A percentile compares a stretch with the other conserved stretches of the same genome.
These are phyloP conservation scores for Tragelaphus scriptus DNA, from an alignment of 2,113 vertebrate species.

Conservation along the genomic window DNA sequence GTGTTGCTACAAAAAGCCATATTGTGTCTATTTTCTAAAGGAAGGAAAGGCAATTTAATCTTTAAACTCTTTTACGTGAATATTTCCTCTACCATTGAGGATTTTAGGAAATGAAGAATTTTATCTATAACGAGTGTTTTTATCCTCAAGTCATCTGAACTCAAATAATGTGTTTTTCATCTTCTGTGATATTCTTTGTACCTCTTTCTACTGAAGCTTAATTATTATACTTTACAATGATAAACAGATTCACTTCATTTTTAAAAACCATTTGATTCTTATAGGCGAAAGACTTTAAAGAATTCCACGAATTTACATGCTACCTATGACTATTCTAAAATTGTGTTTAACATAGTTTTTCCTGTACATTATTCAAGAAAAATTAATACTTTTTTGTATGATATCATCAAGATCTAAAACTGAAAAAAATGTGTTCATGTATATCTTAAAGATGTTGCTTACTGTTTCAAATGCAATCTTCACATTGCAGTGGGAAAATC, in stretches of 20 bases:
- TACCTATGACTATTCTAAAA: not conserved
- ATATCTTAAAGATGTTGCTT: constrained; percentile 4
- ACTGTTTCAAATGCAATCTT: constrained; percentile 11
- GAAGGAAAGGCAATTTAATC: constrained; percentile 20
- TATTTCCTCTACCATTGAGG: not conserved
- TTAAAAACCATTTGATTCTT: not conserved
- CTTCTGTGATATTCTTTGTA: not conserved
- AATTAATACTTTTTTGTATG: not conserved
- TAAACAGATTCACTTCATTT: not conserved
- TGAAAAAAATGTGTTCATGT: not conserved
- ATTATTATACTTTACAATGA: not conserved
- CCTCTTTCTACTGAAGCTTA: not conserved
- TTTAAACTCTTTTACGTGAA: not conserved
- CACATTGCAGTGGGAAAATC: not conserved
- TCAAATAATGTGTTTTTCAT: constrained; percentile 1
- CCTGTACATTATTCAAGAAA: not conserved
- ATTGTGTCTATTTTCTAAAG: constrained; percentile 44
- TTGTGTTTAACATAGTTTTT: constrained; percentile 5
- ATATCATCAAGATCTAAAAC: not conserved
- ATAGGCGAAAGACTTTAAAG: not conserved
- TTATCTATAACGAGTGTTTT: constrained; percentile 23
- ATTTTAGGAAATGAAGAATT: constrained; percentile 35
- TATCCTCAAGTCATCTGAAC: not conserved
- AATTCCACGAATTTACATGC: not conserved
- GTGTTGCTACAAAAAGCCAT: not conserved